These are phyloP conservation scores for Tryphoninae sp. DNA, from an alignment of 2,888 invertebrate species.

Conservation along the genomic window DNA sequence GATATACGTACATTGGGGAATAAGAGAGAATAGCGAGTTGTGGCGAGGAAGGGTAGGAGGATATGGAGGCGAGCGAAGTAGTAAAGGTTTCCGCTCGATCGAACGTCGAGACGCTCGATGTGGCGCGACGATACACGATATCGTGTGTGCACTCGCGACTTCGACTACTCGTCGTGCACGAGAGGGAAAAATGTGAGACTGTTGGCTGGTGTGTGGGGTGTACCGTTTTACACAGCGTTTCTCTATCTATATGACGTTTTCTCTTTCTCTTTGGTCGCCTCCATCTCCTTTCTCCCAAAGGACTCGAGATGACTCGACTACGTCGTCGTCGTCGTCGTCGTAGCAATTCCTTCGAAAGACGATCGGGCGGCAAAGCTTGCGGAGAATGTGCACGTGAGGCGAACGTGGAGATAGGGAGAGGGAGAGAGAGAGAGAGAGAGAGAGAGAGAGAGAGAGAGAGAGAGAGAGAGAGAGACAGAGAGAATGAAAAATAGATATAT, in stretches of 20 bases:
- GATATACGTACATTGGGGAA: neutral
- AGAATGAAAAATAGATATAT: conserved; percentile 5
- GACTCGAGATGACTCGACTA: conserved; percentile 49
- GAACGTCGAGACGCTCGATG: conserved; percentile 74
- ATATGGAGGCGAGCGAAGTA: conserved; percentile 60
- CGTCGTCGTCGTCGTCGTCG: conserved; percentile 19
- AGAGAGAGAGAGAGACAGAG: neutral
- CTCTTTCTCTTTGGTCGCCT: neutral
- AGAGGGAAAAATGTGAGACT: conserved; percentile 51
- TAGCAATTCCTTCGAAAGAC: conserved; percentile 31
- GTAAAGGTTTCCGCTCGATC: conserved; percentile 77
- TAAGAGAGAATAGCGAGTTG: conserved; percentile 3
- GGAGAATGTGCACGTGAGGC: conserved; percentile 21
- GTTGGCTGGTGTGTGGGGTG: conserved; percentile 31
- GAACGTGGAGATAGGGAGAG: conserved; percentile 1
- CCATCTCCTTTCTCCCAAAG: conserved; percentile 42
- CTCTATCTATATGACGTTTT: conserved; percentile 37
- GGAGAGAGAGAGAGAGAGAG: conserved; percentile 6
- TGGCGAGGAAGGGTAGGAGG: neutral
- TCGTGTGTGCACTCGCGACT: conserved; percentile 63
- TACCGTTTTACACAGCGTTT: conserved; percentile 20
- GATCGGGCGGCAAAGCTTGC: conserved; percentile 26
- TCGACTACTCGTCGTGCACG: conserved; percentile 65
- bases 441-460: conserved; percentile 16
- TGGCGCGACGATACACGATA: conserved; percentile 74